Percentiles rank a stretch among this genome's conserved stretches.
Evolutionary conservation across 2,797 vertebrate species (phyloP).

Genomic region (Neosilurus hyrtlii): DNA sequence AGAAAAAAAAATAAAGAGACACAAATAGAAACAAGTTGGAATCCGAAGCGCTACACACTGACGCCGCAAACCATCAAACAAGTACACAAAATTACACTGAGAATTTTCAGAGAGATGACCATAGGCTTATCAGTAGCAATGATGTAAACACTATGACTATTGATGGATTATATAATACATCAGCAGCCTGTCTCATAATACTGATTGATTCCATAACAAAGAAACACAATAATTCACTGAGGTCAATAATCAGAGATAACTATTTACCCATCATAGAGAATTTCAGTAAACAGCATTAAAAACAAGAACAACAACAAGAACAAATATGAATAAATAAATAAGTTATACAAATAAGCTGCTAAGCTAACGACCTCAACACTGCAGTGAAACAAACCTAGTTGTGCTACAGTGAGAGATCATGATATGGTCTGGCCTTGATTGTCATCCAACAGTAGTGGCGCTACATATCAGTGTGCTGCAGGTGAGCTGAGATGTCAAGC

Average conservation of each 20-base stretch:
- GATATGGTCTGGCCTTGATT: slow-evolving; percentile 48
- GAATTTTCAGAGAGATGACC: neutral
- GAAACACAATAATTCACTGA: neutral
- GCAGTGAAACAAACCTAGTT: neutral
- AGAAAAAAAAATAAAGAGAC: neutral
- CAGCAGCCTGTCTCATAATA: slow-evolving; percentile 1
- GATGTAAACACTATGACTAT: slow-evolving; percentile 27
- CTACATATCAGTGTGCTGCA: slow-evolving; percentile 73
- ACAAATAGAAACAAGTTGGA: neutral
- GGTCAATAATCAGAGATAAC: neutral
- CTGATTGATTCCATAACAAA: neutral
- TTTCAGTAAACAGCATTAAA: neutral
- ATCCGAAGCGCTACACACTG: neutral
- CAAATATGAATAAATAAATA: neutral
- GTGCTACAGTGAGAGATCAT: slow-evolving; percentile 54
- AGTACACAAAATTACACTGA: neutral
- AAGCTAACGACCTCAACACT: neutral
- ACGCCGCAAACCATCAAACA: neutral
- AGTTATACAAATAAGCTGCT: neutral
- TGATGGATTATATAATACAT: neutral
- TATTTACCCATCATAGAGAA: neutral
- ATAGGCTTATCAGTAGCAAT: slow-evolving; percentile 5
- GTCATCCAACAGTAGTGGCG: slow-evolving; percentile 30
- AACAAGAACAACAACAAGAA: too few species aligned
- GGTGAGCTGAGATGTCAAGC: slow-evolving; percentile 61